phyloP scores from a whole-genome alignment of 23 tunicate genomes.

The Oikopleura vanhoeffeni region DNA sequence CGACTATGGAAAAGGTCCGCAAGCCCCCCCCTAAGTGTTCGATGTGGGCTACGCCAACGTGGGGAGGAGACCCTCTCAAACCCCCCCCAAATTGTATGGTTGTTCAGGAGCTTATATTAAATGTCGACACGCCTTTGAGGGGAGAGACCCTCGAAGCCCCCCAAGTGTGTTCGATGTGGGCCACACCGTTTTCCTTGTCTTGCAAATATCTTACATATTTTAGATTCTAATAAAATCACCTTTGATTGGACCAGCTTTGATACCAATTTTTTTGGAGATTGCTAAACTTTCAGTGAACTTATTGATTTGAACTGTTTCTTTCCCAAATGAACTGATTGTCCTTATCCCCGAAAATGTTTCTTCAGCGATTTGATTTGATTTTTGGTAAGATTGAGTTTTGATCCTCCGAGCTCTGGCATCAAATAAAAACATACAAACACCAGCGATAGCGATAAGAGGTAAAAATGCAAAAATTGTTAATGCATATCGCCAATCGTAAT shows the following conservation, averaged over 20 bases:
- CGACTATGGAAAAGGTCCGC: no score
- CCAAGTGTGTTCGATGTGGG: no score
- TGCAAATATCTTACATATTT: no score
- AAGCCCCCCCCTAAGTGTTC: no score
- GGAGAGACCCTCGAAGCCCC: no score
- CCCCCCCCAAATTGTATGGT: no score
- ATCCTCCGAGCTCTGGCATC: background rate
- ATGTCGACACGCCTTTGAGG: no score
- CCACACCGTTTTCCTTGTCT: no score
- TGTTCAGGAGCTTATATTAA: no score
- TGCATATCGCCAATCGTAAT: background rate
- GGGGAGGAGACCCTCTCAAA: no score
- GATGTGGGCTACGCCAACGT: no score
- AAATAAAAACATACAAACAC: background rate
- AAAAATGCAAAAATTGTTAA: background rate
- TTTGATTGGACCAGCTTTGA: background rate
- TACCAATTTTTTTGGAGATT: background rate
- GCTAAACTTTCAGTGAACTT: background rate
- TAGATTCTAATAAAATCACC: no score
- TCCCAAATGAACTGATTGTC: background rate
- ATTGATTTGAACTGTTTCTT: background rate
- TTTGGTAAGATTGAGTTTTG: background rate
- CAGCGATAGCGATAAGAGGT: background rate
- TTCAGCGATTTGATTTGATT: background rate
- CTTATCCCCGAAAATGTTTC: conserved; percentile 1